Percentiles rank a stretch among this genome's conserved stretches.
These are phyloP conservation scores for Phylloscopus trochilus DNA, from an alignment of 2,113 vertebrate species.

Conservation along the genomic window DNA sequence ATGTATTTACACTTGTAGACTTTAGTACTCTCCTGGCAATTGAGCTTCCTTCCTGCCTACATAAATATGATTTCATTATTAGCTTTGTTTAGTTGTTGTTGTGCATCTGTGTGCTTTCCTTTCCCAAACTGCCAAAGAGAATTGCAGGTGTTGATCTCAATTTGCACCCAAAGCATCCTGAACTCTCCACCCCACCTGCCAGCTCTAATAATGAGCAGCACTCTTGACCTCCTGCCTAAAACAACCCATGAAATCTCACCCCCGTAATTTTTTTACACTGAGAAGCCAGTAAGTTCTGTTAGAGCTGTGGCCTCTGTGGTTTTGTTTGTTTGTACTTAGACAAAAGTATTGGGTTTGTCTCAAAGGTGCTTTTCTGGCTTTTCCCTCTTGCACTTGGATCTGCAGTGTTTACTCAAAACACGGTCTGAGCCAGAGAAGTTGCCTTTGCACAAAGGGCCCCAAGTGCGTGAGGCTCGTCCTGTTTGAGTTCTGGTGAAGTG, in stretches of 20 bases:
- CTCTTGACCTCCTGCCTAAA: constrained; percentile 10
- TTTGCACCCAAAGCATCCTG: not conserved
- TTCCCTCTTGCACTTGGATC: not conserved
- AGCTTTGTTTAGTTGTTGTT: constrained; percentile 57
- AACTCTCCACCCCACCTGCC: not conserved
- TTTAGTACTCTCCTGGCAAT: constrained; percentile 67
- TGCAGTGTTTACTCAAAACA: not conserved
- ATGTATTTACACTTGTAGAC: constrained; percentile 65
- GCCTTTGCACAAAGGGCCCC: not conserved
- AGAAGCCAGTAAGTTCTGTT: not conserved
- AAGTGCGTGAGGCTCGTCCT: not conserved
- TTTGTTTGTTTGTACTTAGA: not conserved
- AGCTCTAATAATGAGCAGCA: not conserved
- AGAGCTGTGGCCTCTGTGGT: not conserved
- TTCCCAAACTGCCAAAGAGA: constrained; percentile 13
- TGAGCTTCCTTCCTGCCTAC: constrained; percentile 64
- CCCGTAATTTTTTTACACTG: not conserved
- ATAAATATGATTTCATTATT: constrained; percentile 68
- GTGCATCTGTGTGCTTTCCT: constrained; percentile 9
- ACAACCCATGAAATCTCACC: not conserved
- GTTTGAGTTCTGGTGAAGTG: not conserved
- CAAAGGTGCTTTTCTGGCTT: not conserved
- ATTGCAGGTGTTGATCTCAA: constrained; percentile 16
- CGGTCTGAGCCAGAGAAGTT: not conserved
- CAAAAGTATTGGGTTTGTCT: not conserved